These are phyloP conservation scores for Parnassius orleans DNA, from an alignment of 2,888 invertebrate genomes.

Conservation along the genomic window DNA sequence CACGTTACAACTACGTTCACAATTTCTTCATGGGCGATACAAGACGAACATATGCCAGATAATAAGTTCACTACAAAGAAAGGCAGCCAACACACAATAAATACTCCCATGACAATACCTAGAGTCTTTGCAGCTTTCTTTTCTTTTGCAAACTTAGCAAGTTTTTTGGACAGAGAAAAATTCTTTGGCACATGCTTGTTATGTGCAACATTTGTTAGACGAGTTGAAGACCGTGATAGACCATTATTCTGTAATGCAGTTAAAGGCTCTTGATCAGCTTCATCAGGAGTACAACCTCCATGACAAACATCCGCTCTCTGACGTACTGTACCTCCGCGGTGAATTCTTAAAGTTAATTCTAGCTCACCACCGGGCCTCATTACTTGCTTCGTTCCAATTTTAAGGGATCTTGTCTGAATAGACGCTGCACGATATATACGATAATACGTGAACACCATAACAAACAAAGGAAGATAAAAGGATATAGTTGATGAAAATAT, in stretches of 20 bases:
- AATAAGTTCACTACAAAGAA: constrained; percentile 97
- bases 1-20: constrained; percentile 94
- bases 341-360: constrained; percentile 94
- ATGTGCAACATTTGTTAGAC: constrained; percentile 82
- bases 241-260: constrained; percentile 90
- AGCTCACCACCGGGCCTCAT: constrained; percentile 91
- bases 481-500: constrained; percentile 99
- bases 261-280: constrained; percentile 85
- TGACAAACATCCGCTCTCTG: constrained; percentile 78
- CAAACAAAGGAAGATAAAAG: constrained; percentile 97
- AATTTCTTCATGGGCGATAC: constrained; percentile 93
- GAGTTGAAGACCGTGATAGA: constrained; percentile 85
- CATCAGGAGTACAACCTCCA: constrained; percentile 84
- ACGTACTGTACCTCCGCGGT: constrained; percentile 91
- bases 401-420: constrained; percentile 93
- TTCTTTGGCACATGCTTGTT: constrained; percentile 88
- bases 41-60: constrained; percentile 93
- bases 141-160: constrained; percentile 97
- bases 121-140: constrained; percentile 98
- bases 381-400: constrained; percentile 95
- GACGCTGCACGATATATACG: constrained; percentile 97
- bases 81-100: constrained; percentile 98
- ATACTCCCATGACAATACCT: constrained; percentile 98
- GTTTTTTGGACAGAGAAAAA: constrained; percentile 94
- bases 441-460: constrained; percentile 99